Evolutionary conservation across 2,797 vertebrate genomes (phyloP), one percentile per base, ranked within the genome.

Genomic region (Epinephelus coioides): DNA sequence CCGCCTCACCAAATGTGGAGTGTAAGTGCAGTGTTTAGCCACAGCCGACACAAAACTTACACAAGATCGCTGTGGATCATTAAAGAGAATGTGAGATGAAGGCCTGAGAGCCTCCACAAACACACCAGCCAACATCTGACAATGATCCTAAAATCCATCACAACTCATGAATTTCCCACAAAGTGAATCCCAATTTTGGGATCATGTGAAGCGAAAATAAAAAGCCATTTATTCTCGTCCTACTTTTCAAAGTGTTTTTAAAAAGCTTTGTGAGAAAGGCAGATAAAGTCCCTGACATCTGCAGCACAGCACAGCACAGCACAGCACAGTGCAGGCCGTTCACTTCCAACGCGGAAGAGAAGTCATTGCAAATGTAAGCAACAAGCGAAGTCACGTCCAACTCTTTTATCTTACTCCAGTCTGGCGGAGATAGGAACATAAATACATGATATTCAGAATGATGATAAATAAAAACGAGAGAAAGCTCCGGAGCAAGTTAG

Each of bases 351-450:
- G 15, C 14, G 60, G 13, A 60, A 6, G 49, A 51, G 64, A 67
- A 81, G 64, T 77, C 56, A 21, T 1, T 27, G 55, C 61, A 60
- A 67, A 85, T 60, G 57, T 19, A 61, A 85, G 89, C 90, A 90
- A 91, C 91, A 89, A 90, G 91, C 84, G 50, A 85, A 85, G 80
- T 77, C 88, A 83, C 77, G 82, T 86, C 70, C 80, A 82, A 87
- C 76, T 87, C 77, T 84, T 74, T 55, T 1, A 34, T 80, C 57
- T 49, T 1, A 21, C 59, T 80, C 56, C 44, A 61, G 75, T 46
- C 17, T 46, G 19, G 40, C 56, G 11, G 44, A 21, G 63, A 40
- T 8, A 17, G 5, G 4, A 34, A 12, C 10, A 27, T 46, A 46
- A 46, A 46, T 46, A 44, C 13, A 44, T 44, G 3, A 44, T 44